These are phyloP conservation scores for Conops quadrifasciatus DNA, from an alignment of 2,888 invertebrate species.

Conservation along the genomic window DNA sequence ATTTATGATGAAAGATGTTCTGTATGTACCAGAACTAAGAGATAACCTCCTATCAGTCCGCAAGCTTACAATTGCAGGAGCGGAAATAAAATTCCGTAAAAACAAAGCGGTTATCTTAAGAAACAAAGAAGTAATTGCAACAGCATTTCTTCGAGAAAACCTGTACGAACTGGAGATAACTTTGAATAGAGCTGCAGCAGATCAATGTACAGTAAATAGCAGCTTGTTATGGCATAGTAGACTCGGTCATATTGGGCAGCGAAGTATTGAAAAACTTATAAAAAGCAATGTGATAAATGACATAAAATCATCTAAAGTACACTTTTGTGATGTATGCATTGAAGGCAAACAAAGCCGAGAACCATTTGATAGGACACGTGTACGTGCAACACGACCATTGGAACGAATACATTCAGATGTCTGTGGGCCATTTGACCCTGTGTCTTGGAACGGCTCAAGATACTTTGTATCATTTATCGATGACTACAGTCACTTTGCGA, in stretches of 20 bases:
- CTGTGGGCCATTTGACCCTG: slow-evolving; percentile 34
- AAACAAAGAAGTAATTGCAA: neutral
- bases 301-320: neutral
- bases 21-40: too few relatives aligned
- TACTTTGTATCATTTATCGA: slow-evolving; percentile 35
- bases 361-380: slow-evolving; percentile 19
- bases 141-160: neutral
- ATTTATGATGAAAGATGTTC: too few relatives aligned
- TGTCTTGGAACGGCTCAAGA: slow-evolving; percentile 16
- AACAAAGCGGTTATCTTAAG: neutral
- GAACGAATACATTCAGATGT: slow-evolving; percentile 38
- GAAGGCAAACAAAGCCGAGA: slow-evolving; percentile 17
- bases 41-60: too few relatives aligned
- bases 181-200: neutral
- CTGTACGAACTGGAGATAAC: slow-evolving; percentile 7
- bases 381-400: slow-evolving; percentile 31
- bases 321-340: slow-evolving; percentile 9
- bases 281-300: neutral
- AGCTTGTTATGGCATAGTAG: neutral
- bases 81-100: neutral
- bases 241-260: neutral
- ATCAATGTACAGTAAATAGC: neutral
- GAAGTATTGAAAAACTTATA: neutral
- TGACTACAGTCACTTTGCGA: slow-evolving; percentile 31
- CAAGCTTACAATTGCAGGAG: too few relatives aligned